phyloP scores from a whole-genome alignment of 2,113 vertebrate species.

The Condylura cristata region DNA sequence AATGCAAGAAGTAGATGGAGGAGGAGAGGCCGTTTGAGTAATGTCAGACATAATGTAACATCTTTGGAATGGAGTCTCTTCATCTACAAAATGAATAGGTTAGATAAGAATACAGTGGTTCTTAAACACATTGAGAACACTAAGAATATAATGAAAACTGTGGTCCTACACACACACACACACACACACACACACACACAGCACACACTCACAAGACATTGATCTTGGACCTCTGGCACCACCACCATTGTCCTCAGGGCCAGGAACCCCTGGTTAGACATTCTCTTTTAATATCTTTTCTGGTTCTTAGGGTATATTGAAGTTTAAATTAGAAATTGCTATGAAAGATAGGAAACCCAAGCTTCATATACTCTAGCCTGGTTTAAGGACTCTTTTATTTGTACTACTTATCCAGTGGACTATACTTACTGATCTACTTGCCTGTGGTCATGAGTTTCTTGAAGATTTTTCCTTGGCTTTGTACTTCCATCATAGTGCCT shows the following conservation, averaged over 20 bases:
- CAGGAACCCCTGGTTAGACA: not conserved
- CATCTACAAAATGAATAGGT: not conserved
- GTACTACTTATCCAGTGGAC: not conserved
- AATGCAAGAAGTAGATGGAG: too few species aligned
- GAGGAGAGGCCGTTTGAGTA: not conserved
- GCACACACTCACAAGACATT: not conserved
- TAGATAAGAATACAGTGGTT: not conserved
- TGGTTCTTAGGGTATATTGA: not conserved
- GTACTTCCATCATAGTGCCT: not conserved
- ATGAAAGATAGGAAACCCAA: not conserved
- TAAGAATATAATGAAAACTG: not conserved
- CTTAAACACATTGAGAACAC: not conserved
- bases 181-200: not conserved
- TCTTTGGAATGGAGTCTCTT: conserved; percentile 15
- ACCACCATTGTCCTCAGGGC: not conserved
- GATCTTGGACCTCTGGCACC: not conserved
- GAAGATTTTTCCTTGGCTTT: not conserved
- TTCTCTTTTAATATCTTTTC: not conserved
- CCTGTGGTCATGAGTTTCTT: not conserved
- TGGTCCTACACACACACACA: not conserved
- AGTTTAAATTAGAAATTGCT: conserved; percentile 19
- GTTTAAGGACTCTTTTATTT: not conserved
- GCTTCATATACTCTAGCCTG: not conserved
- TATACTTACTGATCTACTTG: not conserved
- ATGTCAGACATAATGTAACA: not conserved